A percentile compares a stretch with the other conserved stretches of the same genome.
Evolutionary conservation across 2,113 vertebrate species (phyloP).

Genomic region (Coturnix japonica): DNA sequence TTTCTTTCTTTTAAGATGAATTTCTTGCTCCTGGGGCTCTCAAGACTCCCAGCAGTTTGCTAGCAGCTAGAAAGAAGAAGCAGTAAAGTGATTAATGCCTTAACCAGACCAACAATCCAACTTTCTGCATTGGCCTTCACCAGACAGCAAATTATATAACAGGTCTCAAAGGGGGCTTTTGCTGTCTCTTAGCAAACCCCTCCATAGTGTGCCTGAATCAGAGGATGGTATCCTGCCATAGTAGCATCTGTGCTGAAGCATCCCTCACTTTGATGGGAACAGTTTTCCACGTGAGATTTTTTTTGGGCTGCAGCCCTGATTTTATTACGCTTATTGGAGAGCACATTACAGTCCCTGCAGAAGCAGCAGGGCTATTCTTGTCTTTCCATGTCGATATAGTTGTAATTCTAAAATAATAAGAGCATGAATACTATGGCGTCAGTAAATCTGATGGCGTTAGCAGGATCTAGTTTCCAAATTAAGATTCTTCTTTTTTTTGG

Average conservation of each 20-base stretch:
- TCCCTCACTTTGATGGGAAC: neutral
- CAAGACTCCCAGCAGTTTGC: neutral
- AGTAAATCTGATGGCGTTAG: conserved; percentile 5
- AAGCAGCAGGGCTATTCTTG: neutral
- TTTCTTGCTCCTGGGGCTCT: neutral
- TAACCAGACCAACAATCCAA: neutral
- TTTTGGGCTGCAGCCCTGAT: neutral
- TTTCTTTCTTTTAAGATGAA: neutral
- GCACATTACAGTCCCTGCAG: neutral
- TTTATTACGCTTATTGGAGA: neutral
- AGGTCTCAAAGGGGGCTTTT: neutral
- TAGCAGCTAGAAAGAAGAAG: neutral
- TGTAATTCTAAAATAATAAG: neutral
- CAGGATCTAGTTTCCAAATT: neutral
- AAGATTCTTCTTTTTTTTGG: neutral
- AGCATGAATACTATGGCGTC: neutral
- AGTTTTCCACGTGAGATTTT: neutral
- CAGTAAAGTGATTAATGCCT: neutral
- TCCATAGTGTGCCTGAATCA: neutral
- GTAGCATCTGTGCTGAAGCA: neutral
- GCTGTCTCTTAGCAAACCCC: neutral
- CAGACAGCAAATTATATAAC: neutral
- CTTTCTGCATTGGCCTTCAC: neutral
- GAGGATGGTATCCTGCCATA: neutral
- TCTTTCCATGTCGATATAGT: neutral